Evolutionary conservation across 2,797 vertebrate genomes (phyloP).

Genomic region (Parotocinclus haroldoi): DNA sequence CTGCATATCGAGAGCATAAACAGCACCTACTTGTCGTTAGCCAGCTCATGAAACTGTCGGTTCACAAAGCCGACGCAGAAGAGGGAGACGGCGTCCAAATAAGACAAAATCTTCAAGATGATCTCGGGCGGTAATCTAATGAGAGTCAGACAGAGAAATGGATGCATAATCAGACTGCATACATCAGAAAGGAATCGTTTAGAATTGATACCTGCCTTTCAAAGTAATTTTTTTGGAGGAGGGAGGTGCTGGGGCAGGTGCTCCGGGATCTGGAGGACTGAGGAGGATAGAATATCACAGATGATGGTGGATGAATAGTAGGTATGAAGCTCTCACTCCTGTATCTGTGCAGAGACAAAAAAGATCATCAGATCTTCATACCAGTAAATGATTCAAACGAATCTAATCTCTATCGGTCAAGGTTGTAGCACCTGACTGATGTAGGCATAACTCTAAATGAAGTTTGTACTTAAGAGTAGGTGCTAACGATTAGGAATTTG

Average conservation of each 20-base stretch:
- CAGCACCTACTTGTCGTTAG: slow-evolving; percentile 83
- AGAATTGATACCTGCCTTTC: slow-evolving; percentile 55
- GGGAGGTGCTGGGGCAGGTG: neutral
- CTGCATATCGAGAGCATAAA: neutral
- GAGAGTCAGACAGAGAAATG: neutral
- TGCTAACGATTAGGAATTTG: too few species aligned
- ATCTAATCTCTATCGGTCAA: too few species aligned
- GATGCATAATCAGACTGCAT: too few species aligned
- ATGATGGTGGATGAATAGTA: neutral
- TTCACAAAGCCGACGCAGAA: slow-evolving; percentile 74
- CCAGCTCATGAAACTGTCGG: slow-evolving; percentile 74
- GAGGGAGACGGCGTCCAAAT: slow-evolving; percentile 78
- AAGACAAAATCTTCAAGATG: slow-evolving; percentile 80
- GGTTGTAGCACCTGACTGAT: too few species aligned
- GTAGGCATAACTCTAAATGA: too few species aligned
- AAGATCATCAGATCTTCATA: neutral
- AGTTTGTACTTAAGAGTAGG: too few species aligned
- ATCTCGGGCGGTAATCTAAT: slow-evolving; percentile 81
- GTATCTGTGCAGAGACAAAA: neutral
- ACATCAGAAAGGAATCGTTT: neutral
- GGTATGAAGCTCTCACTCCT: neutral
- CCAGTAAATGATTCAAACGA: too few species aligned
- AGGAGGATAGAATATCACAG: neutral
- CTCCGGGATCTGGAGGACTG: neutral
- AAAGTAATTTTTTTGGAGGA: slow-evolving; percentile 34